These are phyloP conservation scores for Mylabris sibirica DNA, from an alignment of 2,888 invertebrate genomes.

Conservation along the genomic window DNA sequence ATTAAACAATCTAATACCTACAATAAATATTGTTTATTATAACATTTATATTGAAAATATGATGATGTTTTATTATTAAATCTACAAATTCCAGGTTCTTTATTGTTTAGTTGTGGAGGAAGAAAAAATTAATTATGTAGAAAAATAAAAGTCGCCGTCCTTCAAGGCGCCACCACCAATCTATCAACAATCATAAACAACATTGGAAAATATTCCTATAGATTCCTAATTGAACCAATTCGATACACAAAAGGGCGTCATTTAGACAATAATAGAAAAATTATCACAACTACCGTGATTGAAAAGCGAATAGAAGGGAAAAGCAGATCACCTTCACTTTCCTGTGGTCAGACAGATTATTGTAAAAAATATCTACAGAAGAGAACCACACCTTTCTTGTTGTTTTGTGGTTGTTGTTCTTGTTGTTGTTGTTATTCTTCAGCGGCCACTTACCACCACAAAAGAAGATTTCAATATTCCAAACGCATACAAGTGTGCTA, in stretches of 20 bases:
- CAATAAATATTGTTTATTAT: neutral
- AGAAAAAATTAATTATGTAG: neutral
- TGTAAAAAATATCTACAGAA: constrained; percentile 30
- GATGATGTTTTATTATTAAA: neutral
- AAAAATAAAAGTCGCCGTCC: constrained; percentile 10
- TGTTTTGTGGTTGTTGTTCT: neutral
- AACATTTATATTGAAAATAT: no score
- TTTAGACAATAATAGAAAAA: neutral
- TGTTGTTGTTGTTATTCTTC: neutral
- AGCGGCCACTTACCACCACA: neutral
- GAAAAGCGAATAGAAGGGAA: constrained; percentile 10
- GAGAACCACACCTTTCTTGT: constrained; percentile 26
- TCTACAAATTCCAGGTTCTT: neutral
- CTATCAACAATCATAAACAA: neutral
- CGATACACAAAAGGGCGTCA: neutral
- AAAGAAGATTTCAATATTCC: neutral
- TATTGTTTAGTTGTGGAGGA: neutral
- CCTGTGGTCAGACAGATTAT: constrained; percentile 27
- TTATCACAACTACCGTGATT: constrained; percentile 29
- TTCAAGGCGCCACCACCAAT: constrained; percentile 7
- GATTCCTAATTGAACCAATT: neutral
- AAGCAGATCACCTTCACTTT: constrained; percentile 50
- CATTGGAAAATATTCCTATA: neutral
- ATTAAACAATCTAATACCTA: neutral
- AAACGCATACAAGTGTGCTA: neutral